A percentile compares a stretch with the other conserved stretches of the same genome.
Evolutionary conservation across 2,113 vertebrate species (phyloP).

Genomic region (Cebidichthys violaceus): DNA sequence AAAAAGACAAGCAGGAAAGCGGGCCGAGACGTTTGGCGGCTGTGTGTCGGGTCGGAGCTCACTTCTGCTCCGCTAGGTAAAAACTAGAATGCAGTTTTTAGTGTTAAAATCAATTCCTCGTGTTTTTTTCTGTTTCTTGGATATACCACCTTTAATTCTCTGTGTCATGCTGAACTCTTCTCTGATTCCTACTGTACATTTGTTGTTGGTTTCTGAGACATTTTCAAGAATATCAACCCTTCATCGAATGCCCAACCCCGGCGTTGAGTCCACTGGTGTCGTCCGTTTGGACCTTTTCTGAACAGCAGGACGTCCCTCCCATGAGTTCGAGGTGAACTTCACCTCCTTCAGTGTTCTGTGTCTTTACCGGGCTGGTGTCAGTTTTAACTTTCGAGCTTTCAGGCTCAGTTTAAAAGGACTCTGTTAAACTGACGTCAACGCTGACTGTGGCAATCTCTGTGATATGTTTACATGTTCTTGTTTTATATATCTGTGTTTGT

Average conservation of each 20-base stretch:
- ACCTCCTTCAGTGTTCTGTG: slow-evolving; percentile 20
- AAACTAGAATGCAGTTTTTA: not conserved
- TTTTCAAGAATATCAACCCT: not conserved
- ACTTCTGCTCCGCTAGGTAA: not conserved
- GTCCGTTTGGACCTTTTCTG: not conserved
- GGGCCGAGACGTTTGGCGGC: not conserved
- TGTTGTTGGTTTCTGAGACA: not conserved
- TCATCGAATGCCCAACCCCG: not conserved
- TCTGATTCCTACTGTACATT: slow-evolving; percentile 3
- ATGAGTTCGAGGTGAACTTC: not conserved
- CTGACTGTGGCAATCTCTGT: slow-evolving; percentile 27
- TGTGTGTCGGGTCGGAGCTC: not conserved
- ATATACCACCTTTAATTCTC: not conserved
- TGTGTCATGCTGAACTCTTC: not conserved
- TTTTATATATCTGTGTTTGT: slow-evolving; percentile 1
- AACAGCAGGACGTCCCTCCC: not conserved
- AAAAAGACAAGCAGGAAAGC: slow-evolving; percentile 24
- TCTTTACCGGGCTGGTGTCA: not conserved
- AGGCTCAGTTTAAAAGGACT: not conserved
- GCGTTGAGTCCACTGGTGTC: not conserved
- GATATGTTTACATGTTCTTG: slow-evolving; percentile 62
- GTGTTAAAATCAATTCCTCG: not conserved
- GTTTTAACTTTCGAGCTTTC: not conserved
- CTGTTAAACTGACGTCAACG: not conserved
- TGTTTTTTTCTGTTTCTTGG: not conserved